A percentile compares a stretch with the other conserved stretches of the same genome.
phyloP scores from a whole-genome alignment of 2,113 vertebrate species.

The Onychorhynchus coronatus region DNA sequence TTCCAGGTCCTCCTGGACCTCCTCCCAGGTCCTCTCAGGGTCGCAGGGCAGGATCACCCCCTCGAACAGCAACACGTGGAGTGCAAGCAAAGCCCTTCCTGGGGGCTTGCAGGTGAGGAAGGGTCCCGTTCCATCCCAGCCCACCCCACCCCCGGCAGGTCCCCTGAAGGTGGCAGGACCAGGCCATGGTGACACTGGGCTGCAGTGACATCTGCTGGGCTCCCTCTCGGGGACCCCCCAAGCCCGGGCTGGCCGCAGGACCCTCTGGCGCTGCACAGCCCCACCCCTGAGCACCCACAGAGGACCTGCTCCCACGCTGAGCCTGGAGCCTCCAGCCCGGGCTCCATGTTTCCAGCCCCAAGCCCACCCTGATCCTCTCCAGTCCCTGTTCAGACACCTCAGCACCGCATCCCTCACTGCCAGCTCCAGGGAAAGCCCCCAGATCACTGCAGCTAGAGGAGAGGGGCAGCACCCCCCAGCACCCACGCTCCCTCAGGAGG shows the following conservation, averaged over 20 bases:
- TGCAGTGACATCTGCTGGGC: conserved; percentile 40
- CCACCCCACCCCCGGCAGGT: not conserved
- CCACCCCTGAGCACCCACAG: accelerated
- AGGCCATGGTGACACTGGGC: not conserved
- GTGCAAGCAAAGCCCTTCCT: not conserved
- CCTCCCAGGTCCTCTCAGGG: accelerated
- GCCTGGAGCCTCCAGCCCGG: not conserved
- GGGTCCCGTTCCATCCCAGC: not conserved
- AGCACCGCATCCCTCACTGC: accelerated
- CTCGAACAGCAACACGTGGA: not conserved
- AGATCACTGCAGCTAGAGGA: not conserved
- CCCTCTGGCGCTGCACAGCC: not conserved
- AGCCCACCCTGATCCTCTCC: not conserved
- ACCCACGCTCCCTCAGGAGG: not conserved
- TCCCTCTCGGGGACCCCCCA: not conserved
- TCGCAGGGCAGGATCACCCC: not conserved
- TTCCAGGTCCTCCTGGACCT: not conserved
- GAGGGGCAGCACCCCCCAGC: not conserved
- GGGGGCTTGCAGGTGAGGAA: accelerated
- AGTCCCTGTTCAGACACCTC: not conserved
- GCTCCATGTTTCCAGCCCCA: not conserved
- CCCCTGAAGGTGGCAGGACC: not conserved
- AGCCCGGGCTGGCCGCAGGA: not conserved
- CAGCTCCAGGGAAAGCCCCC: not conserved
- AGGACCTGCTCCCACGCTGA: accelerated